Evolutionary conservation across 2,888 invertebrate species (phyloP).

Genomic region (Anodontia alba): DNA sequence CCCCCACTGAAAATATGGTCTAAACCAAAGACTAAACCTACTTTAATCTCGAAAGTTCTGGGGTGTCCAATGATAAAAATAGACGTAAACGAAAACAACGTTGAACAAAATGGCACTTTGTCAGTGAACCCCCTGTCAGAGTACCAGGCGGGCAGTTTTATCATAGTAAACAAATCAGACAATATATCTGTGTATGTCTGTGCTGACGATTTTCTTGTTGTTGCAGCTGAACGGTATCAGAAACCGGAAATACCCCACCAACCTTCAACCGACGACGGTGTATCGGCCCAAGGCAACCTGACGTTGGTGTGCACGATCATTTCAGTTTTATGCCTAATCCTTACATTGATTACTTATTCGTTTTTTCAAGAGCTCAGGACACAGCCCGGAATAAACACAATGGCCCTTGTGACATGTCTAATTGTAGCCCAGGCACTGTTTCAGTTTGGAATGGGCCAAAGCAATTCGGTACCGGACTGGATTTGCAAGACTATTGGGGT

Average conservation of each 20-base stretch:
- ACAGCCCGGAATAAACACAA: constrained; percentile 54
- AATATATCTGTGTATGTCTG: neutral
- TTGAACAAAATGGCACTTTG: neutral
- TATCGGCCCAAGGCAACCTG: constrained; percentile 30
- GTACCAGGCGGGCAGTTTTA: neutral
- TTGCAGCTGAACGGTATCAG: neutral
- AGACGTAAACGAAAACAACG: too few relatives aligned
- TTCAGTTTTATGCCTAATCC: constrained; percentile 31
- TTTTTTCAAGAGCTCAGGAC: constrained; percentile 42
- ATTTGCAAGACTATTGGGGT: constrained; percentile 30
- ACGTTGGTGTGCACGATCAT: constrained; percentile 32
- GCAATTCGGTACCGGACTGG: constrained; percentile 11
- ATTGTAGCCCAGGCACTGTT: constrained; percentile 43
- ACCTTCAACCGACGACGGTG: neutral
- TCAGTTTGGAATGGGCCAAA: constrained; percentile 40
- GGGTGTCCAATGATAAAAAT: neutral
- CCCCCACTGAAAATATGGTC: too few relatives aligned
- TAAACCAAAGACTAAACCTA: neutral
- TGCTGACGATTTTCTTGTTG: constrained; percentile 6
- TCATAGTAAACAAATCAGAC: neutral
- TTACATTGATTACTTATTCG: constrained; percentile 8
- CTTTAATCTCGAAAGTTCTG: neutral
- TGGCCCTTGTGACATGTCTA: constrained; percentile 24
- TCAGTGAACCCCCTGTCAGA: neutral
- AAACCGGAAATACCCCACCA: neutral